Base-by-base conservation (phyloP, 2,888 invertebrate genomes). In the Diaphora mendica region DNA sequence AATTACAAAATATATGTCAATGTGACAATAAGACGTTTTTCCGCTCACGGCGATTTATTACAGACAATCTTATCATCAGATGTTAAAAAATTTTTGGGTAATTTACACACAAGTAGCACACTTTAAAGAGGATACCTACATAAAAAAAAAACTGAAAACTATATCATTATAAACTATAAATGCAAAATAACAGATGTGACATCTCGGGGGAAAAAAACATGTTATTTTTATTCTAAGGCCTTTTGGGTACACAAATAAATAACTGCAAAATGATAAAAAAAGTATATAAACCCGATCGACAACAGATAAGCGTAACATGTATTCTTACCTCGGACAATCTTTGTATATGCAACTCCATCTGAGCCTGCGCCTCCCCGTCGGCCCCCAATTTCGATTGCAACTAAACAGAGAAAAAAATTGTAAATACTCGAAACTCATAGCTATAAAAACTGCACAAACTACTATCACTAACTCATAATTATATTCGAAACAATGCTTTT, bases 321-420 rank as follows among this genome's bases (percentile, higher is more conserved):
- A 30, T 64, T 55, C 74, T 86, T 79, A 94, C 95, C 86, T 97
- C 97, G 20, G 96, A 96, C 82, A 96, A 93, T 84, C 96, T 96
- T 77, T 96, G 96, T 72, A 97, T 96, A 82, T 97, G 96, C 86
- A 97, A 93, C 83, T 97, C 97, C 91, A 97, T 91, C 85, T 97
- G 97, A 8, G 96, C 95, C 76, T 97, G 96, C 68, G 96, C 91
- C 79, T 97, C 96, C 70, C 93, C 91, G 71, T 95, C 94, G 8
- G 90, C 92, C 55, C 81, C 85, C 51, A 97, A 88, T 88, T 97
- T 97, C 0, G 94, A 91, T 88, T 97, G 97, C 39, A 97, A 90
- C 93, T 96, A 85, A 15, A 89, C 85, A 71, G 73, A 76, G 79
- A 82, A 65, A 59, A 48, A 65, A 55, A 13, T 23, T 3, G 0